Evolutionary conservation across 2,888 invertebrate genomes (phyloP).

Genomic region (Sarcophaga caerulescens): DNA sequence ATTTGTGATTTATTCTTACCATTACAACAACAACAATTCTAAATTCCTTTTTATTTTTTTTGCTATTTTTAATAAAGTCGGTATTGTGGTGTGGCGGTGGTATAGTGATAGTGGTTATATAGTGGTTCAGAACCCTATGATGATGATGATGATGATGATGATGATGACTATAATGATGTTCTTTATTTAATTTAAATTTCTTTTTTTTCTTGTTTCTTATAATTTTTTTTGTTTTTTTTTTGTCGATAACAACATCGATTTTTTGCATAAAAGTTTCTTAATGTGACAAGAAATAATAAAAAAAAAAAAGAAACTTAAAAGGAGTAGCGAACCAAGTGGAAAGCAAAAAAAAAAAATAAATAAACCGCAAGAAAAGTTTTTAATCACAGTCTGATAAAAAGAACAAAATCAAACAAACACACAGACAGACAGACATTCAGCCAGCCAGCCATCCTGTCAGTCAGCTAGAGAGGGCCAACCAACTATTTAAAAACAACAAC

Average conservation of each 20-base stretch:
- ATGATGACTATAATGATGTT: slow-evolving; percentile 22
- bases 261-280: slow-evolving; percentile 39
- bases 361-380: background rate
- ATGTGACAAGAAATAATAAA: slow-evolving; percentile 2
- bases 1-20: background rate
- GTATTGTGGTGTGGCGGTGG: slow-evolving; percentile 3
- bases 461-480: background rate
- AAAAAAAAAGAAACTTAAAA: background rate
- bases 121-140: background rate
- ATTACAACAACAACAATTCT: background rate
- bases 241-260: slow-evolving; percentile 53
- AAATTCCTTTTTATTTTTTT: slow-evolving; percentile 1
- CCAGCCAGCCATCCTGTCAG: background rate
- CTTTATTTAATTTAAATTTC: slow-evolving; percentile 9
- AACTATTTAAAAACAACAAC: background rate
- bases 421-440: background rate
- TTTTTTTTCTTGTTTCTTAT: background rate
- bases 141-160: background rate
- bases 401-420: background rate
- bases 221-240: background rate
- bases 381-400: slow-evolving; percentile 20
- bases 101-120: background rate
- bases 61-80: slow-evolving; percentile 1
- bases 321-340: background rate
- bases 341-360: too few relatives aligned